Evolutionary conservation across 2,113 vertebrate species (phyloP), one percentile per base, ranked within the genome.

Genomic region (Nerophis ophidion): DNA sequence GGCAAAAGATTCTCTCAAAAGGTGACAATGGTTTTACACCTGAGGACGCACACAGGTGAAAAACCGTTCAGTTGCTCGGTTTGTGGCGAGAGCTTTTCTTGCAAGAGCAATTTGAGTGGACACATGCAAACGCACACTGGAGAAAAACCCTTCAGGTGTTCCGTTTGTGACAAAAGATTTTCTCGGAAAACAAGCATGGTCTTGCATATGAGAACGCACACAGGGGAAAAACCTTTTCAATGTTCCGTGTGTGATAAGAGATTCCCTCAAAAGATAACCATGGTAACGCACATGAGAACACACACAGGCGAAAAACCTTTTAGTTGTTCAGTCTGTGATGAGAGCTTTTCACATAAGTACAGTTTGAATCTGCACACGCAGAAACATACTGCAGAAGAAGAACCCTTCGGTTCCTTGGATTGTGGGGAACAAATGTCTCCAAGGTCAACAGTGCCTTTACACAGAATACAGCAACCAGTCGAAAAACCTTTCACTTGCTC

Each of bases 61-160:
- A 70, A 63, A 44, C 60, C 60, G 0, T 48, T 48, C 8, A 15
- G 57, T 16, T 74, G 71, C 42, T 36, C 11, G 0, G 0, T 12
- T 1, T 74, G 73, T 1, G 7, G 46, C 1, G 52, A 34, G 40
- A 64, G 26, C 5, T 76, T 71, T 19, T 53, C 19, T 51, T 7
- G 11, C 6, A 51, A 11, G 49, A 6, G 5, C 10, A 13, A 12
- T 9, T 33, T 51, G 11, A 33, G 4, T 2, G 16, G 16, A 10
- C 48, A 49, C 48, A 49, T 49, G 48, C 16, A 44, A 11, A 44
- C 40, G 40, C 40, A 44, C 40, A 44, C 40, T 0, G 16, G 9
- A 9, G 16, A 49, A 44, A 44, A 44, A 44, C 40, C 40, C 40
- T 44, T 44, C 40, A 44, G 40, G 40, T 44, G 40, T 44, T 44